phyloP scores from a whole-genome alignment of 2,797 vertebrate genomes.

The Sebastes hubbsi region DNA sequence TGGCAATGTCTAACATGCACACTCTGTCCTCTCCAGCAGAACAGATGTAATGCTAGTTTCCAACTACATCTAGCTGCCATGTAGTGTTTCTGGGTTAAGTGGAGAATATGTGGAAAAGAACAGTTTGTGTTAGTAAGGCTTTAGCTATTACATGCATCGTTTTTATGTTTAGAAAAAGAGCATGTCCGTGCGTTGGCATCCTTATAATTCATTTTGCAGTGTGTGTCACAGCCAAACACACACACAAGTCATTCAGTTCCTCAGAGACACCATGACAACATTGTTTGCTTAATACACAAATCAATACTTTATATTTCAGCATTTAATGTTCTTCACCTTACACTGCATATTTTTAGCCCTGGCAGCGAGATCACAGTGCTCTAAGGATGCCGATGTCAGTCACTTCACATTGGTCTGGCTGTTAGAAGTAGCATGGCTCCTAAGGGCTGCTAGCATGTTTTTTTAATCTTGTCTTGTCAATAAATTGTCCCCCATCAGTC shows the following conservation, averaged over 20 bases:
- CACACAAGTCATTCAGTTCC: slow-evolving; percentile 13
- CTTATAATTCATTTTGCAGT: not conserved
- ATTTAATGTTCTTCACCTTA: slow-evolving; percentile 37
- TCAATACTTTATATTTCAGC: slow-evolving; percentile 57
- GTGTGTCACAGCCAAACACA: slow-evolving; percentile 1
- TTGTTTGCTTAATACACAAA: slow-evolving; percentile 49
- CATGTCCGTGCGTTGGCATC: not conserved
- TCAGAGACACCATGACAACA: slow-evolving; percentile 22
- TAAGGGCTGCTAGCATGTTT: not conserved
- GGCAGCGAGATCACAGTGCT: slow-evolving; percentile 12
- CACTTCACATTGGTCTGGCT: not conserved
- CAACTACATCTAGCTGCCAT: slow-evolving; percentile 46
- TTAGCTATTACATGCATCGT: slow-evolving; percentile 3
- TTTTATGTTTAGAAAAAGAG: slow-evolving; percentile 11
- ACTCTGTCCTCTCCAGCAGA: slow-evolving; percentile 31
- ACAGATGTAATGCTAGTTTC: slow-evolving; percentile 53
- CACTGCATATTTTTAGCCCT: slow-evolving; percentile 46
- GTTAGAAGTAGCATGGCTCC: not conserved
- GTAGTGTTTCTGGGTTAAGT: slow-evolving; percentile 53
- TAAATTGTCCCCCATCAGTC: not conserved
- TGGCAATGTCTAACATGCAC: slow-evolving; percentile 31
- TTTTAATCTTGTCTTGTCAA: not conserved
- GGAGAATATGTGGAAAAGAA: slow-evolving; percentile 33
- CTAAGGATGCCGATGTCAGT: slow-evolving; percentile 10
- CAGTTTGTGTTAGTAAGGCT: slow-evolving; percentile 9